phyloP scores from a whole-genome alignment of 2,113 vertebrate species.

The Chamaea fasciata region DNA sequence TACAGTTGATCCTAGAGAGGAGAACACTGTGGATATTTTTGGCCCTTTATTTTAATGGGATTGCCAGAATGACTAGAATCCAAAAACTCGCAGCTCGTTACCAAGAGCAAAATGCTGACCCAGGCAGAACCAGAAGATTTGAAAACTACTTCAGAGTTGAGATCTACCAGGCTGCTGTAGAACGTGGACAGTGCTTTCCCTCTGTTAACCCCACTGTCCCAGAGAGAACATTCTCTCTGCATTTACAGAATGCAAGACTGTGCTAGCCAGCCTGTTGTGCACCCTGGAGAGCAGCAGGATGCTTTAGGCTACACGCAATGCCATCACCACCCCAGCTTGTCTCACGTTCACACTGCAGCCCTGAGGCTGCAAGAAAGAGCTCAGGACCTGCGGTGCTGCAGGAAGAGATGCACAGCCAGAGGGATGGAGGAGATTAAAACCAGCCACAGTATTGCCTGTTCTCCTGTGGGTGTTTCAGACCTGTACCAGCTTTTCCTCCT shows the following conservation, averaged over 20 bases:
- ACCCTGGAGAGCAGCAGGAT: background rate
- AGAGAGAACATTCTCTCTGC: background rate
- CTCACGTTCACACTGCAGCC: background rate
- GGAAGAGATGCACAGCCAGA: background rate
- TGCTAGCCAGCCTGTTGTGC: background rate
- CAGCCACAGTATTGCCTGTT: background rate
- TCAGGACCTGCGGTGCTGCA: background rate
- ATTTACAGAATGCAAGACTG: background rate
- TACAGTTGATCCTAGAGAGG: background rate
- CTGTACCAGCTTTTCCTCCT: background rate
- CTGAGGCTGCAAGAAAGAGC: background rate
- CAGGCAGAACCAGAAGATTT: background rate
- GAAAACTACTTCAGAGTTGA: background rate
- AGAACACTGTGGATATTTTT: background rate
- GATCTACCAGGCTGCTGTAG: background rate
- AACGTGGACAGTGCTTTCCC: fast-evolving
- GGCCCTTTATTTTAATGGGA: conserved; percentile 3
- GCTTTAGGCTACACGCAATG: background rate
- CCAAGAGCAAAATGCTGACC: conserved; percentile 23
- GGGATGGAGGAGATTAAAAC: background rate
- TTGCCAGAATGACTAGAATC: conserved; percentile 22
- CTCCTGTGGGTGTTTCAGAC: background rate
- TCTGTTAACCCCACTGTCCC: background rate
- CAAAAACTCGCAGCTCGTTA: conserved; percentile 53
- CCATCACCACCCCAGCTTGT: background rate